A percentile compares a stretch with the other conserved stretches of the same genome.
phyloP scores from a whole-genome alignment of 1,140 invertebrate species.

The Drosophila serrata region DNA sequence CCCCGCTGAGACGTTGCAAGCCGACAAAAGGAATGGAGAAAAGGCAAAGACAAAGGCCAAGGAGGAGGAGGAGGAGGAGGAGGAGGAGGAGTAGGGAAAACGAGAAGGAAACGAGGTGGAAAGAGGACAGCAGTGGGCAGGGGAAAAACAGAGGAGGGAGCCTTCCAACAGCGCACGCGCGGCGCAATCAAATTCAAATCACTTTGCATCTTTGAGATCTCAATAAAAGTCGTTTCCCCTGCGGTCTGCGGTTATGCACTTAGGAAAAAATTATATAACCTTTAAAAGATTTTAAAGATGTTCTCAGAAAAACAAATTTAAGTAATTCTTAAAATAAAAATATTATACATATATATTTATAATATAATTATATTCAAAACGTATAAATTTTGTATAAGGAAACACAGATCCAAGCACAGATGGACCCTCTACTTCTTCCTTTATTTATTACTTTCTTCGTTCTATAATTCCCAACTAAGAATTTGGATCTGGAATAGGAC shows the following conservation, averaged over 20 bases:
- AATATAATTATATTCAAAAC: neutral
- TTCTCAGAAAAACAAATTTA: no score
- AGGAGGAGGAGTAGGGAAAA: neutral
- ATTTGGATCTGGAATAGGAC: neutral
- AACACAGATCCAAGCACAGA: no score
- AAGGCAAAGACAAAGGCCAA: slow-evolving; percentile 24
- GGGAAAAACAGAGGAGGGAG: neutral
- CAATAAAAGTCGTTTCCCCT: slow-evolving; percentile 74
- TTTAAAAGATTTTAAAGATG: neutral
- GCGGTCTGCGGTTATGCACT: slow-evolving; percentile 5
- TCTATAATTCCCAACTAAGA: neutral
- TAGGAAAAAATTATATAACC: neutral
- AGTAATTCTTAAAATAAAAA: accelerated
- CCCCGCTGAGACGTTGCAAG: slow-evolving; percentile 63
- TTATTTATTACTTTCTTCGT: neutral
- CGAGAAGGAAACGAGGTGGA: neutral
- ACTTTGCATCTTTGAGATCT: slow-evolving; percentile 84
- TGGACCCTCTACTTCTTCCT: neutral
- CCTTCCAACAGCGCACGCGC: slow-evolving; percentile 63
- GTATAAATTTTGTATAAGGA: neutral
- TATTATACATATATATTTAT: neutral
- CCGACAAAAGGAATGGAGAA: slow-evolving; percentile 36
- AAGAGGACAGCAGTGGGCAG: slow-evolving; percentile 5
- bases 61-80: slow-evolving; percentile 9
- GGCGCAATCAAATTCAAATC: slow-evolving; percentile 82